Conservation (phyloP, 2,888 invertebrate species). For the Neria commutata region DNA sequence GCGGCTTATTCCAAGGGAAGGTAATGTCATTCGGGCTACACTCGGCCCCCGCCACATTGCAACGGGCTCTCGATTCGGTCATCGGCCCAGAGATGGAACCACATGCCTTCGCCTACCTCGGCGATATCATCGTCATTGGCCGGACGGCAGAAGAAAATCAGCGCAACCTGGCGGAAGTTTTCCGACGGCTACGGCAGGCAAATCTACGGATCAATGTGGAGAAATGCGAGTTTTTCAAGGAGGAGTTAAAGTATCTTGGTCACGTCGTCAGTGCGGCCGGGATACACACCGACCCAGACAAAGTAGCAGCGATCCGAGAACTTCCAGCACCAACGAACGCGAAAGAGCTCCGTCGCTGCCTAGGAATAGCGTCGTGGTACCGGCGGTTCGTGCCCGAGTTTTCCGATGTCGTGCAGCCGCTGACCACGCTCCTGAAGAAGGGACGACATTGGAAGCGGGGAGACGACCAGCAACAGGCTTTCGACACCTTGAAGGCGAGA, state of each 20-base stretch:
- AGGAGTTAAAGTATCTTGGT: constrained; percentile 8
- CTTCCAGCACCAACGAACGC: background rate
- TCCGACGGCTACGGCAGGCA: too few species aligned
- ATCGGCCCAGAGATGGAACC: too few species aligned
- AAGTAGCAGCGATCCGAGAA: background rate
- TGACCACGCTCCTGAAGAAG: constrained; percentile 5
- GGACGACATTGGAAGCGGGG: constrained; percentile 1
- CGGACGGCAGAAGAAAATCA: too few species aligned
- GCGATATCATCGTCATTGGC: too few species aligned
- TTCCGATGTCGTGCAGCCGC: background rate
- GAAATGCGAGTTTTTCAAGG: too few species aligned
- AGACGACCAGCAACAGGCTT: background rate
- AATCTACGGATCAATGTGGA: too few species aligned
- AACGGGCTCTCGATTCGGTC: too few species aligned
- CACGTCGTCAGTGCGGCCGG: constrained; percentile 1
- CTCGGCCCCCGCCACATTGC: too few species aligned
- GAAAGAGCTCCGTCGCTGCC: background rate
- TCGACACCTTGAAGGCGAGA: background rate
- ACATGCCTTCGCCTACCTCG: too few species aligned
- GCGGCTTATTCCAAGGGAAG: too few species aligned
- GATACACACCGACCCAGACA: constrained; percentile 10
- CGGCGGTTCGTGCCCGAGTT: constrained; percentile 5
- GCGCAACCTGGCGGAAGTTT: too few species aligned
- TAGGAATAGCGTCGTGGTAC: constrained; percentile 9
- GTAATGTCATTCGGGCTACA: too few species aligned